Base-by-base conservation (phyloP, 2,113 vertebrate species). In the Nothoprocta perdicaria region DNA sequence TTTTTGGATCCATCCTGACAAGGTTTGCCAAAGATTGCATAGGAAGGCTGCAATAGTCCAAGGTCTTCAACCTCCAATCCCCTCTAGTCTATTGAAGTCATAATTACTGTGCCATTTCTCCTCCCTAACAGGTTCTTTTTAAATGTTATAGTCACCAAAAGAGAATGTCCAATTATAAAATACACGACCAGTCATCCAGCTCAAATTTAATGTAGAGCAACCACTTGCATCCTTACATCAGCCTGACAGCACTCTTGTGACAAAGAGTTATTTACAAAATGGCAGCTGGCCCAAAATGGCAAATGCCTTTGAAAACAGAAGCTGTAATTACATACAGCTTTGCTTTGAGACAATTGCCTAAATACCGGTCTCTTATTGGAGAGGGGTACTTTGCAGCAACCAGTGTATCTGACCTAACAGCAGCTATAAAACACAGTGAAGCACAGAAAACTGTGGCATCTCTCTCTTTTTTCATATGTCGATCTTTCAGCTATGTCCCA, bases 241-340 rank as follows among this genome's bases (percentile, higher is more conserved):
- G 55, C 52, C 86, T 93, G 92, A 72, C 84, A 93, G 58, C 45
- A 69, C 52, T n/a, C 22, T 71, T 50, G 72, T 63, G 89, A 93
- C 91, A 95, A 77, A 82, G 75, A 71, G 74, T 86, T 80, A 89
- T 90, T 94, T 90, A 92, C 33, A 55, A 68, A 63, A 74, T 71
- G 81, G 80, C 84, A 92, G 58, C 0, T 3, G n/a, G 84, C 84
- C 88, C 7, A 2, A 76, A 45, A 38, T 52, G 72, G 55, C 72
- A 93, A 90, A 93, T 19, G 52, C 43, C 72, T 94, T 91, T 80
- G 79, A 93, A 94, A 94, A 85, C 65, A 91, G 87, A 87, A 92
- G 72, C 72, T 94, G 40, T 86, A 91, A 92, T 95, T 89, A 83
- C 48, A 35, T 22, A 57, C 23, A 73, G 38, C 65, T 80, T 31